These are phyloP conservation scores for Drosophila multiciliata DNA, from an alignment of 2,888 invertebrate genomes.

Conservation along the genomic window DNA sequence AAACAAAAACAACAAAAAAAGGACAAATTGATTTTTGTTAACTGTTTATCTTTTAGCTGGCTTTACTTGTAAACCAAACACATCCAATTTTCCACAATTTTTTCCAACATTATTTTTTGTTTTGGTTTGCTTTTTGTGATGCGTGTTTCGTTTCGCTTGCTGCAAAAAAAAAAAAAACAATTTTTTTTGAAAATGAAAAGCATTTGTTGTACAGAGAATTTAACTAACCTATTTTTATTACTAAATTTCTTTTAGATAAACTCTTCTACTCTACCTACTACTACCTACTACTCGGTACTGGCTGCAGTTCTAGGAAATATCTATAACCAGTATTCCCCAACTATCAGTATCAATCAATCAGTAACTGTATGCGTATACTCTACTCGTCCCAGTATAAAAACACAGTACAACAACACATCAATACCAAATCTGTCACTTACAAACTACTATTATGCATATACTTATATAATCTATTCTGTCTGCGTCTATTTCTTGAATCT, in stretches of 20 bases:
- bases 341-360: constrained; percentile 62
- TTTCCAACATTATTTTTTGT: constrained; percentile 19
- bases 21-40: constrained; percentile 43
- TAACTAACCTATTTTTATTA: constrained; percentile 84
- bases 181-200: background rate
- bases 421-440: constrained; percentile 41
- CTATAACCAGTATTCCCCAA: constrained; percentile 44
- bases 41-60: constrained; percentile 45
- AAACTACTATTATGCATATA: constrained; percentile 23
- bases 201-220: constrained; percentile 69
- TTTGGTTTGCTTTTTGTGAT: constrained; percentile 30
- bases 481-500: constrained; percentile 41
- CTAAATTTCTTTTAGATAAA: constrained; percentile 84
- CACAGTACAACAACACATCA: constrained; percentile 35
- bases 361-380: constrained; percentile 41
- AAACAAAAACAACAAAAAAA: constrained; percentile 30
- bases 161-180: background rate
- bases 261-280: constrained; percentile 73
- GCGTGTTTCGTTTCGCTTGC: constrained; percentile 23
- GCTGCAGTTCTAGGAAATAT: constrained; percentile 63
- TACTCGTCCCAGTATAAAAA: constrained; percentile 21
- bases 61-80: constrained; percentile 27
- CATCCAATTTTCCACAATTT: constrained; percentile 31
- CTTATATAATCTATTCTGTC: constrained; percentile 34
- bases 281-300: constrained; percentile 70